Conservation (phyloP, 2,797 vertebrate genomes). For the Urophycis tenuis region DNA sequence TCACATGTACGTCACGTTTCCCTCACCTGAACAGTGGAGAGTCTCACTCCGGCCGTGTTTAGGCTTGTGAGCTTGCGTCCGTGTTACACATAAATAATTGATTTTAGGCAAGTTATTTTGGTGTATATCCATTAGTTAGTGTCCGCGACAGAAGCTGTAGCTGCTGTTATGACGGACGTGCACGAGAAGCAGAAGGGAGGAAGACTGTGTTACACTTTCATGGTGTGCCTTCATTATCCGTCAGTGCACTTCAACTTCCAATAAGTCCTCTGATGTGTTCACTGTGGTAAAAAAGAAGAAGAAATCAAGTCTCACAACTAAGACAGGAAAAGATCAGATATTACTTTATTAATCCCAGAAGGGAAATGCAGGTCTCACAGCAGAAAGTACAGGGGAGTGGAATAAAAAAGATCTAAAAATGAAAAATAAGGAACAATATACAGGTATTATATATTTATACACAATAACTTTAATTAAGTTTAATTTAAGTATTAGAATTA, state of each 20-base stretch:
- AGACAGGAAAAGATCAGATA: background rate
- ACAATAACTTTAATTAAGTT: background rate
- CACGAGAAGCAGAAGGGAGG: no score
- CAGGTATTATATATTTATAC: background rate
- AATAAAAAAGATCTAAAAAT: background rate
- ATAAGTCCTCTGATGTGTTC: background rate
- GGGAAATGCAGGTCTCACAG: background rate
- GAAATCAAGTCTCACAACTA: background rate
- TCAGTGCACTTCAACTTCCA: background rate
- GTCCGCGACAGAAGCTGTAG: background rate
- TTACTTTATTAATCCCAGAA: background rate
- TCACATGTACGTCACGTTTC: no score
- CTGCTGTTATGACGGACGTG: background rate
- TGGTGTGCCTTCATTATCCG: background rate
- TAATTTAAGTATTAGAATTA: no score
- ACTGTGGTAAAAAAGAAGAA: background rate
- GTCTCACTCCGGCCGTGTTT: background rate
- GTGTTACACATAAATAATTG: background rate
- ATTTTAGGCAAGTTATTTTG: background rate
- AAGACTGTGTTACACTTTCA: background rate
- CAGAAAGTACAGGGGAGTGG: background rate
- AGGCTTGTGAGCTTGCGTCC: background rate
- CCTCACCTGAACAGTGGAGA: no score
- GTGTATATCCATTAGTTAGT: background rate
- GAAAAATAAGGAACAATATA: background rate